A percentile compares a stretch with the other conserved stretches of the same genome.
These are phyloP conservation scores for Apodemia duryi DNA, from an alignment of 2,888 invertebrate genomes.

Conservation along the genomic window DNA sequence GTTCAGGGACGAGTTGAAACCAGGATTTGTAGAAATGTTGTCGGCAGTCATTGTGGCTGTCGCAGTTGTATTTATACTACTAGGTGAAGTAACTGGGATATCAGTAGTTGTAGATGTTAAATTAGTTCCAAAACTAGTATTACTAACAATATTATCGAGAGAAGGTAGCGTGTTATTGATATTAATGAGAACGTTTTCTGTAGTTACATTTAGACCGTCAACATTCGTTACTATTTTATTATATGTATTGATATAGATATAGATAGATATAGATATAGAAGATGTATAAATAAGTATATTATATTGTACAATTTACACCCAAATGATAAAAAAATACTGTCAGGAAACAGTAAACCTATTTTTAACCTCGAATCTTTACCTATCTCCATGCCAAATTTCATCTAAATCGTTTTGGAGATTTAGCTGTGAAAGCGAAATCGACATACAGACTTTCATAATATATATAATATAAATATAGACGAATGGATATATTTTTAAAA, in stretches of 20 bases:
- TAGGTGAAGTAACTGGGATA: neutral
- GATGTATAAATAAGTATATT: too few species aligned
- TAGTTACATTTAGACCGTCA: neutral
- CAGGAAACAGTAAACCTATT: too few species aligned
- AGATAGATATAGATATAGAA: too few species aligned
- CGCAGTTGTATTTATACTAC: neutral
- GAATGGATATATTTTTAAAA: neutral
- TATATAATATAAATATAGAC: too few species aligned
- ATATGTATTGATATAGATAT: too few species aligned
- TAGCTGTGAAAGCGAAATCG: too few species aligned
- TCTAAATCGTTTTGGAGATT: too few species aligned
- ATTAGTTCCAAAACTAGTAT: neutral
- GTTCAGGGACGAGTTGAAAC: neutral
- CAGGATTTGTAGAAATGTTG: neutral
- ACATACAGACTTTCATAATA: too few species aligned
- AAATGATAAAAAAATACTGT: too few species aligned
- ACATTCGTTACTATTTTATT: neutral
- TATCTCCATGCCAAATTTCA: too few species aligned
- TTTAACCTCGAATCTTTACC: too few species aligned
- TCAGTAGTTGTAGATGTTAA: neutral
- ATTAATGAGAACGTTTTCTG: neutral
- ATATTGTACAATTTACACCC: too few species aligned
- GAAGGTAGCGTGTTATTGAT: neutral
- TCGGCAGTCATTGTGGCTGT: neutral
- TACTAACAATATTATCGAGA: neutral